Base-by-base conservation (phyloP, 2,113 vertebrate species). In the Syrmaticus mikado region DNA sequence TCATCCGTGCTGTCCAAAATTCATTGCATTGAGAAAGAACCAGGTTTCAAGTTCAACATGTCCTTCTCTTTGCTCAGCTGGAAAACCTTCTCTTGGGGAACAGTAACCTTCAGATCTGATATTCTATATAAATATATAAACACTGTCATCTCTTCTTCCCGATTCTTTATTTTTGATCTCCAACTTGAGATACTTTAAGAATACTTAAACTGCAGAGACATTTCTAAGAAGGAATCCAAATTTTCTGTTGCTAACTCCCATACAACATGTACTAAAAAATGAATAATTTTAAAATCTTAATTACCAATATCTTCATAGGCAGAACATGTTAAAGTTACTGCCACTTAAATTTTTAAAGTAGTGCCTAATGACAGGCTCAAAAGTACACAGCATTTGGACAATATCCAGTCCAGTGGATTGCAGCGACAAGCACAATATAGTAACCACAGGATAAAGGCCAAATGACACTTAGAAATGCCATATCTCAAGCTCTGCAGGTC, bases 361-460 rank as follows among this genome's bases (percentile, higher is more conserved):
- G 20, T 41, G 79, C 6, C 58, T 67, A 46, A 67, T 10, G 7
- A 57, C 21, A 86, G 36, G 20, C 73, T 83, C 32, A 70, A 70
- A 78, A 82, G 88, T 52, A n/a, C 62, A 62, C 67, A 57, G 17
- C 46, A 53, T 50, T 80, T 87, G 41, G 46, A 74, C 40, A 90
- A 66, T 22, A 77, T 16, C 34, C 41, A 78, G 21, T 32, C 50
- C 4, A 34, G 46, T 36, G 91, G 81, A 86, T 86, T 84, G 86
- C 2, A 2, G 55, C 1, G 2, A 45, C 16, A 41, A 55, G 27
- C 58, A 36, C 24, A 36, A 25, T 30, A 30, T 0, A 72, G 25
- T 19, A 62, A 72, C n/a, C 20, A 90, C 57, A 88, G 67, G 45
- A 62, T 32, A 58, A 90, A 90, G 46, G 40, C 52, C n/a, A 84